These are phyloP conservation scores for Crotalus helleri DNA, from an alignment of 2,113 vertebrate genomes.

Conservation along the genomic window DNA sequence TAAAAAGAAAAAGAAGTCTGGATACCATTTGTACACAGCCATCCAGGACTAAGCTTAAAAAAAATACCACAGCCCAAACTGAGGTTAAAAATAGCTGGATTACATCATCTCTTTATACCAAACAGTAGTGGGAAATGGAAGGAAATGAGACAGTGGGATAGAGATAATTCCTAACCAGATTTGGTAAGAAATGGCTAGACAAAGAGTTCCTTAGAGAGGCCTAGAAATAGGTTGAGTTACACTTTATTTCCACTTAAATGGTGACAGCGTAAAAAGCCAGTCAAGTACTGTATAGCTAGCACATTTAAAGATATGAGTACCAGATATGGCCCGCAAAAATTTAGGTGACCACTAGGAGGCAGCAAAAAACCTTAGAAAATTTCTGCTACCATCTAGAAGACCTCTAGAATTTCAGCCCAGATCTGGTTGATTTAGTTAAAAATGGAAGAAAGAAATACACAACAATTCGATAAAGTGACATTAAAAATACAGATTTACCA, in stretches of 20 bases:
- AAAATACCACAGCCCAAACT: conserved; percentile 3
- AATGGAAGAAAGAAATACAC: neutral
- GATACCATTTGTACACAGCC: neutral
- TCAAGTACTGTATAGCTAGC: too few relatives aligned
- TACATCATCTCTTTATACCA: conserved; percentile 9
- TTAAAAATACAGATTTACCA: neutral
- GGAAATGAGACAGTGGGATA: conserved; percentile 18
- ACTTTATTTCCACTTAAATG: conserved; percentile 2
- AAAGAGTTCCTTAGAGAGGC: neutral
- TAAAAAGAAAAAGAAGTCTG: neutral
- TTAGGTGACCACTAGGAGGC: neutral
- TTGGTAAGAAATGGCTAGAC: conserved; percentile 18
- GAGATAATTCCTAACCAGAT: conserved; percentile 29
- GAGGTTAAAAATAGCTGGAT: conserved; percentile 14
- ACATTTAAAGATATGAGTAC: neutral
- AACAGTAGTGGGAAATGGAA: neutral
- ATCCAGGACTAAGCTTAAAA: neutral
- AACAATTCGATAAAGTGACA: neutral
- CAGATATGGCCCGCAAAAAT: neutral
- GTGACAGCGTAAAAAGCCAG: neutral
- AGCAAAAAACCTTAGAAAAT: neutral
- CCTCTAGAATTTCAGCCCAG: neutral
- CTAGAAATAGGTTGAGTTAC: neutral
- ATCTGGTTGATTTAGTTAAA: neutral
- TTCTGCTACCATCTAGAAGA: neutral